These are phyloP conservation scores for Rhopilema esculentum DNA, from an alignment of 30 jellyfish, hydroid and myxozoan genomes.

Conservation along the genomic window DNA sequence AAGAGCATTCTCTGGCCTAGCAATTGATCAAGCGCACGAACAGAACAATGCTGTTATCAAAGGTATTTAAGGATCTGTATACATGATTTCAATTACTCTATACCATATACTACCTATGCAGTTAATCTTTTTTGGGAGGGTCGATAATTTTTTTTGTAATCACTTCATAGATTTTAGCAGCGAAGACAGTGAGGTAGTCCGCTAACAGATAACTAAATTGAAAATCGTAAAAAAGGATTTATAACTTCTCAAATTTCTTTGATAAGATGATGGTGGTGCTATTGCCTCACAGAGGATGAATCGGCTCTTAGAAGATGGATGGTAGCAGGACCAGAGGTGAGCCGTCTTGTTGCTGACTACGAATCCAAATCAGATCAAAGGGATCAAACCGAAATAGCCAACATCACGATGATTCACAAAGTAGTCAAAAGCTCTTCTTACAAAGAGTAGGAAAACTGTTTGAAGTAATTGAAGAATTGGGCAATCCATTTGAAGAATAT, in stretches of 20 bases:
- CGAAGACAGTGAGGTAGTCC: not conserved
- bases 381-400: not conserved
- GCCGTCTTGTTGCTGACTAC: conserved; percentile 43
- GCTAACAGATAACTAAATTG: not conserved
- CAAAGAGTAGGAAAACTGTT: not conserved
- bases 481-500: conserved; percentile 52
- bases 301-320: conserved; percentile 54
- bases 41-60: conserved; percentile 47
- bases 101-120: not conserved
- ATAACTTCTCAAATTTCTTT: not conserved
- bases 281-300: conserved; percentile 45
- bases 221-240: not conserved
- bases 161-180: not conserved
- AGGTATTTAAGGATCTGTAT: conserved; percentile 11
- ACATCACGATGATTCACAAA: conserved; percentile 39
- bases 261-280: conserved; percentile 45
- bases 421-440: conserved; percentile 8
- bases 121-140: not conserved
- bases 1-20: conserved; percentile 22
- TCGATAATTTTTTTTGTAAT: not conserved
- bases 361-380: not conserved
- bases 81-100: not conserved
- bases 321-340: conserved; percentile 58
- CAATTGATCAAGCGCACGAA: conserved; percentile 55
- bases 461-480: conserved; percentile 27